These are phyloP conservation scores for Drosophila neonasuta DNA, from an alignment of 2,888 invertebrate species.

Conservation along the genomic window DNA sequence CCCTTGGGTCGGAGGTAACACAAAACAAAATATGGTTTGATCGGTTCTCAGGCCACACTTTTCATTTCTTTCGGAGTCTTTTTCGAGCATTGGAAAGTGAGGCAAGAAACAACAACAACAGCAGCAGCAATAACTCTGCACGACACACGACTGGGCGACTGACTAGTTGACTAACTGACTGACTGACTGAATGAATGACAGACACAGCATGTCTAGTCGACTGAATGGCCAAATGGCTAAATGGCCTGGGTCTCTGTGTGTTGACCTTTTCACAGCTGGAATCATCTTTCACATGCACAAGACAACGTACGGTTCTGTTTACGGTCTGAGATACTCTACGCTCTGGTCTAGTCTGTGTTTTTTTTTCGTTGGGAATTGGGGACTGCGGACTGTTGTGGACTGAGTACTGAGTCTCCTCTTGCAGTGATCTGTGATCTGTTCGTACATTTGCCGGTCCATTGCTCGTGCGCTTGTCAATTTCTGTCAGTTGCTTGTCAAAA, in stretches of 20 bases:
- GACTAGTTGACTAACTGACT: conserved; percentile 2
- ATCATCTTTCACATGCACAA: conserved; percentile 66
- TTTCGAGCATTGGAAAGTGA: conserved; percentile 64
- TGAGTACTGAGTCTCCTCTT: conserved; percentile 7
- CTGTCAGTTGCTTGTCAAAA: conserved; percentile 78
- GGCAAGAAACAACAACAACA: conserved; percentile 41
- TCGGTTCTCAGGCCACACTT: conserved; percentile 74
- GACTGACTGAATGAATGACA: conserved; percentile 8
- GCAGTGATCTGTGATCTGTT: conserved; percentile 37
- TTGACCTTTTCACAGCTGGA: conserved; percentile 76
- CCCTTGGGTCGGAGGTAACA: conserved; percentile 6
- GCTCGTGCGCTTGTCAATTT: conserved; percentile 76
- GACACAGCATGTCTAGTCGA: conserved; percentile 43
- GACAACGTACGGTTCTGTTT: conserved; percentile 47
- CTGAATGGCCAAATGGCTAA: conserved; percentile 51
- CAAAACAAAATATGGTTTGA: conserved; percentile 14
- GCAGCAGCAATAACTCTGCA: conserved; percentile 61
- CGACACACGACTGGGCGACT: conserved; percentile 53
- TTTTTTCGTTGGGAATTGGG: background rate
- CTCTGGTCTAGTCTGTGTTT: conserved; percentile 23
- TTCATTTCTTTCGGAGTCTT: conserved; percentile 67
- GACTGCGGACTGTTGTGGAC: conserved; percentile 3
- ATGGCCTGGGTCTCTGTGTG: conserved; percentile 58
- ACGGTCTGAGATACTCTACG: conserved; percentile 25
- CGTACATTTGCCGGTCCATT: conserved; percentile 63